Percentiles rank a stretch among this genome's conserved stretches.
Conservation (phyloP, 37 sponge, comb jelly and placozoan species). For the Beroe ovata region DNA sequence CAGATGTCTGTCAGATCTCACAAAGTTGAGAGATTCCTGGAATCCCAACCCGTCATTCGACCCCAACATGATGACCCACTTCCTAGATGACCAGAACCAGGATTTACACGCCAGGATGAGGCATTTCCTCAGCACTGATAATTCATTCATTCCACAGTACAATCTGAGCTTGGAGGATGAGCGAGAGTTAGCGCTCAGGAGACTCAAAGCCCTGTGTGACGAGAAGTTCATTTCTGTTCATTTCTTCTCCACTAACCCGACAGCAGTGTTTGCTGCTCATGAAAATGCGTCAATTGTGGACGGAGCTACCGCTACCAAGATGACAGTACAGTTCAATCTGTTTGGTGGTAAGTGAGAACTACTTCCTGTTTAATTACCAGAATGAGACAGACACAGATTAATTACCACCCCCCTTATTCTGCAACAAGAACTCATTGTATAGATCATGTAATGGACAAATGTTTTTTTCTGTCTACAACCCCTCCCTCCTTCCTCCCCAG, state of each 20-base stretch:
- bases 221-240: conserved; percentile 57
- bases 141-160: conserved; percentile 39
- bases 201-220: conserved; percentile 20
- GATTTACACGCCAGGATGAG: conserved; percentile 34
- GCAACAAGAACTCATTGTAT: too few species aligned
- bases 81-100: conserved; percentile 58
- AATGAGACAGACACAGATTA: too few species aligned
- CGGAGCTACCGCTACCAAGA: conserved; percentile 54
- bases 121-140: conserved; percentile 41
- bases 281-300: conserved; percentile 53
- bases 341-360: conserved; percentile 30
- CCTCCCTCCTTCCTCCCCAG: background rate
- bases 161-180: conserved; percentile 7
- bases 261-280: conserved; percentile 59
- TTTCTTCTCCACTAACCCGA: conserved; percentile 64
- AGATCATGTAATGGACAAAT: too few species aligned
- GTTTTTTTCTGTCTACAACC: too few species aligned
- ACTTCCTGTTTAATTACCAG: background rate
- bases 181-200: conserved; percentile 4
- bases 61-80: conserved; percentile 29
- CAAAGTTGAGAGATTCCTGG: conserved; percentile 35
- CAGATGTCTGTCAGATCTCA: conserved; percentile 21
- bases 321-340: conserved; percentile 64
- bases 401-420: too few species aligned
- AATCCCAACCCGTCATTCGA: conserved; percentile 33